phyloP scores from a whole-genome alignment of 2,888 invertebrate genomes.

The Ischnus inquisitorius region DNA sequence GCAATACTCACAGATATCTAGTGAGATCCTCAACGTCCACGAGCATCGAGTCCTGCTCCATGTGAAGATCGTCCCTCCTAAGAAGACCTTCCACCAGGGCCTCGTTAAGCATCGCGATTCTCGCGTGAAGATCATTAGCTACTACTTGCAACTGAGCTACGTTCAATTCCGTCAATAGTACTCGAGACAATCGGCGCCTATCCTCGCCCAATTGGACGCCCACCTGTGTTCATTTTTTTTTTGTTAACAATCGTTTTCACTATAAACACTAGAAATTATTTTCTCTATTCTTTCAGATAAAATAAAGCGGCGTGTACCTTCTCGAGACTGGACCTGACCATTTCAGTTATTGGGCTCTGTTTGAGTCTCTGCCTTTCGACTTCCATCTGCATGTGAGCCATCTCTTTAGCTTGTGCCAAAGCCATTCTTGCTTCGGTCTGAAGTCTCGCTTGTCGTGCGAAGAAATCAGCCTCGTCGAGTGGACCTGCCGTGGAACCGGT shows the following conservation, averaged over 20 bases:
- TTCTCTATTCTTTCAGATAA: background rate
- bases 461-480: conserved; percentile 91
- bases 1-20: conserved; percentile 91
- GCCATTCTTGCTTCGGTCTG: conserved; percentile 96
- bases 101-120: conserved; percentile 97
- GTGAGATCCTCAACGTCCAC: conserved; percentile 99
- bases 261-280: no score
- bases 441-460: conserved; percentile 91
- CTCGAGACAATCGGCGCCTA: conserved; percentile 93
- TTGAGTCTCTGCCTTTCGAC: conserved; percentile 91
- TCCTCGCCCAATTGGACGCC: conserved; percentile 94
- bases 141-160: conserved; percentile 97
- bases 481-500: conserved; percentile 78
- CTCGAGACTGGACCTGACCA: conserved; percentile 92
- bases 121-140: conserved; percentile 97
- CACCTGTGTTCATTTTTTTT: conserved; percentile 86
- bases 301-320: conserved; percentile 86
- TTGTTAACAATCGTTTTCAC: no score
- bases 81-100: conserved; percentile 95
- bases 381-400: conserved; percentile 97
- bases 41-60: conserved; percentile 99
- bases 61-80: conserved; percentile 97
- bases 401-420: conserved; percentile 95
- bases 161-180: conserved; percentile 96
- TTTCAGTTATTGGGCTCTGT: conserved; percentile 94